Evolutionary conservation across 2,888 invertebrate genomes (phyloP), one percentile per base, ranked within the genome.

Genomic region (Graphium colonna): DNA sequence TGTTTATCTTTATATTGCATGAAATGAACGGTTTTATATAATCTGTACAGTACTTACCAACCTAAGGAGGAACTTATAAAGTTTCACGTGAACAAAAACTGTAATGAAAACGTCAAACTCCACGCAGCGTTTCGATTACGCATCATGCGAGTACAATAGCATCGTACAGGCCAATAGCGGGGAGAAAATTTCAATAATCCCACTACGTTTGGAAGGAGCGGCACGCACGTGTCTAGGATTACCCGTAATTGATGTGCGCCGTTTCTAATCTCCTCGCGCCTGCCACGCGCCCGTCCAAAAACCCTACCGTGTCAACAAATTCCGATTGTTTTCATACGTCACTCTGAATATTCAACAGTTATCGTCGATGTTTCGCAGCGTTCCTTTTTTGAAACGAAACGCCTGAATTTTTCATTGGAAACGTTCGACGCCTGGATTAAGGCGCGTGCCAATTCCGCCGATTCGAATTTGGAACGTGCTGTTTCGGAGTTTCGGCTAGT

Each of bases 221-320:
- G 70, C 59, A 73, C 82, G 82, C 87, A 86, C 88, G 86, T 81
- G 85, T 67, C 70, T 65, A 71, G 88, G 87, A 82, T 88, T 87
- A 87, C 73, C 62, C 66, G 78, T 86, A 87, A 87, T 87, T 86
- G 85, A 87, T 87, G 87, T 82, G 75, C 71, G 69, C 77, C 67
- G 70, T 73, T 77, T 77, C 83, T 88, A 87, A 88, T 86, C 87
- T 85, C 78, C 80, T 81, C 85, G 82, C 83, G n/a, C 85, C 79
- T 80, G 78, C 76, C 77, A 68, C 53, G 7, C 60, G 64, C 40
- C 46, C 53, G 28, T 46, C 17, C 55, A 58, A 65, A 65, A 64
- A 66, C 64, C 63, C 65, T 57, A 57, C 62, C 58, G 60, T 60
- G 60, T 63, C 60, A 63, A 63, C 62, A 59, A 64, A 55, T 52